Evolutionary conservation across 2,113 vertebrate species (phyloP).

Genomic region (Sisor rabdophorus): DNA sequence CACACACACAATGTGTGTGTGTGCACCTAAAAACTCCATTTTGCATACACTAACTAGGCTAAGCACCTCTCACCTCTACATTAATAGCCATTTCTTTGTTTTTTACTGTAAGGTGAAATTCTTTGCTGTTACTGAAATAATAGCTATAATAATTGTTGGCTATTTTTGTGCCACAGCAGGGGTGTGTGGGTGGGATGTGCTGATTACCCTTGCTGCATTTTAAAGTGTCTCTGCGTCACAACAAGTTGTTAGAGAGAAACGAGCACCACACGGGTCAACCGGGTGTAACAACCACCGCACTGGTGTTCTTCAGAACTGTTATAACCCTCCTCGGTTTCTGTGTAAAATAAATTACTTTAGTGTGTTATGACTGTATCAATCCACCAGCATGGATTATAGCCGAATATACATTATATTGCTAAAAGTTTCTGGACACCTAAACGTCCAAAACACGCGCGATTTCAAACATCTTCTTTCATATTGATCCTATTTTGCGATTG

Average conservation of each 20-base stretch:
- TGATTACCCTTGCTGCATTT: background rate
- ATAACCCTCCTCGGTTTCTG: background rate
- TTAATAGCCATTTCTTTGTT: background rate
- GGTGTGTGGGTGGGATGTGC: constrained; percentile 9
- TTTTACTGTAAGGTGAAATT: background rate
- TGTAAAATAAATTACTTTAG: background rate
- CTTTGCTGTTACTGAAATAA: constrained; percentile 6
- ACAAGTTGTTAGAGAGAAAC: constrained; percentile 33
- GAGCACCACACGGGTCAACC: constrained; percentile 27
- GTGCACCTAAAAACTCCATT: background rate
- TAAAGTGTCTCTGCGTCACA: background rate
- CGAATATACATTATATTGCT: too few species aligned
- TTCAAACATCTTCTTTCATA: too few species aligned
- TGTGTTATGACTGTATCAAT: too few species aligned
- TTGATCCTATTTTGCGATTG: too few species aligned
- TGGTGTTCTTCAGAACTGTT: constrained; percentile 18
- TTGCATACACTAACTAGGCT: background rate
- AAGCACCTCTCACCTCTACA: background rate
- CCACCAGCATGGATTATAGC: too few species aligned
- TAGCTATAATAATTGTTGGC: constrained; percentile 35
- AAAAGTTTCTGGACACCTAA: too few species aligned
- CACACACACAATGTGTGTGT: background rate
- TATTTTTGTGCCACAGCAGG: background rate
- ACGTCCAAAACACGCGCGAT: too few species aligned
- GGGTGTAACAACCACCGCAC: constrained; percentile 34